Conservation (phyloP, 2,888 invertebrate species). For the Drosophila pseudotakahashii region DNA sequence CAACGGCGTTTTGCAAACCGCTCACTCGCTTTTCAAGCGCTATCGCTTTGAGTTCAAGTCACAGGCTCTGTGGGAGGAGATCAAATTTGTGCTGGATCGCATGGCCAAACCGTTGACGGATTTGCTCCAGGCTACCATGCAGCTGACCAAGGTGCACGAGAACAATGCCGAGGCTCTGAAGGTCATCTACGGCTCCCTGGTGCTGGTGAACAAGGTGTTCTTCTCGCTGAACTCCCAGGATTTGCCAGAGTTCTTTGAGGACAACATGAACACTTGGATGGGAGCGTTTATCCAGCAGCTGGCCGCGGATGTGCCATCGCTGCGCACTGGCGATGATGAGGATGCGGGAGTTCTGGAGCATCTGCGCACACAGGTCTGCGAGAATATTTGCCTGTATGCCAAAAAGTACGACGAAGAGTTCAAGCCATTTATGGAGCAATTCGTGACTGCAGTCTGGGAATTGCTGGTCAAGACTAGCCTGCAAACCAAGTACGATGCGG, state of each 20-base stretch:
- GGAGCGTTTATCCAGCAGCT: slow-evolving; percentile 93
- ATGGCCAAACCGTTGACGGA: slow-evolving; percentile 97
- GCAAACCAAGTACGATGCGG: slow-evolving; percentile 95
- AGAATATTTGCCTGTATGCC: slow-evolving; percentile 97
- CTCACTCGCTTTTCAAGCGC: slow-evolving; percentile 97
- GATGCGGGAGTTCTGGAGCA: slow-evolving; percentile 95
- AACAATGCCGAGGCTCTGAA: slow-evolving; percentile 92
- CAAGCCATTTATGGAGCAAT: slow-evolving; percentile 92
- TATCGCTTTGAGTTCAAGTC: slow-evolving; percentile 98
- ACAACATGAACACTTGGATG: slow-evolving; percentile 99
- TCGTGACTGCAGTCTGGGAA: slow-evolving; percentile 98
- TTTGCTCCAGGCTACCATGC: slow-evolving; percentile 95
- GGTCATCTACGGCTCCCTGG: slow-evolving; percentile 94
- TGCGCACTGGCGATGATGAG: slow-evolving; percentile 92
- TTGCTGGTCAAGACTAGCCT: slow-evolving; percentile 93
- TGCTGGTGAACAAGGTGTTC: slow-evolving; percentile 96
- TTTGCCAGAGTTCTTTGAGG: slow-evolving; percentile 99
- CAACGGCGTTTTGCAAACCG: slow-evolving; percentile 96
- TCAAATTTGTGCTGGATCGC: slow-evolving; percentile 96
- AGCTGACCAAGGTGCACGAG: slow-evolving; percentile 90
- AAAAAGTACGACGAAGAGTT: slow-evolving; percentile 99
- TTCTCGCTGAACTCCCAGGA: slow-evolving; percentile 99
- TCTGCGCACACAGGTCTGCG: slow-evolving; percentile 97
- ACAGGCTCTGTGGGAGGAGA: slow-evolving; percentile 97
- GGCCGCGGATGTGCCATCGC: slow-evolving; percentile 89